phyloP scores from a whole-genome alignment of 1,140 invertebrate genomes.

The Drosophila quadrilineata region DNA sequence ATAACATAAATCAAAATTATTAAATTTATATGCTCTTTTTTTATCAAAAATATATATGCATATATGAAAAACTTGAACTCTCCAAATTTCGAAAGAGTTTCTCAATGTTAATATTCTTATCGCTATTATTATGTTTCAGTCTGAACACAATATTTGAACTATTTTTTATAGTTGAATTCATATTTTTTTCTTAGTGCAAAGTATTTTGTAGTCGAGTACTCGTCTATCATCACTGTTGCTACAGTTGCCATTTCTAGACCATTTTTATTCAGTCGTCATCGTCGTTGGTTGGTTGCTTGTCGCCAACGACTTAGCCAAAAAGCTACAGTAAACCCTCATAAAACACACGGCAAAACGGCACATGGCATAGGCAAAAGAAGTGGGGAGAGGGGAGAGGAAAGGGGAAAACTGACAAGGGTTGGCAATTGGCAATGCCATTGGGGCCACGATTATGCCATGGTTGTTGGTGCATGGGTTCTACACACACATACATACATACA shows the following conservation, averaged over 20 bases:
- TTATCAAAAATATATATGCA: no score
- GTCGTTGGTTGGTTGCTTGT: constrained; percentile 4
- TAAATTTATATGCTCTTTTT: no score
- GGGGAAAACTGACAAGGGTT: not conserved
- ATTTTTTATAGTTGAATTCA: no score
- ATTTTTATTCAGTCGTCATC: constrained; percentile 1
- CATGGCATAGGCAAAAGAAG: not conserved
- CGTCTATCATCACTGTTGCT: not conserved
- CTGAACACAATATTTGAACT: no score
- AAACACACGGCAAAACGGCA: constrained; percentile 50
- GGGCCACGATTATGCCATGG: no score
- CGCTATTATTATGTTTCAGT: no score
- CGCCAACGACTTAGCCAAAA: constrained; percentile 30
- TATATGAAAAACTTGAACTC: no score
- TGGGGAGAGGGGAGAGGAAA: not conserved
- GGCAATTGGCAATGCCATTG: not conserved
- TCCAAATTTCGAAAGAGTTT: no score
- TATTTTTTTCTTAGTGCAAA: not conserved
- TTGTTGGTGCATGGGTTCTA: no score
- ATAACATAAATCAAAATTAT: no score
- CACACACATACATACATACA: no score
- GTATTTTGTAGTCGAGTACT: not conserved
- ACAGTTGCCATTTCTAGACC: constrained; percentile 11
- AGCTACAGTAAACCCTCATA: constrained; percentile 57
- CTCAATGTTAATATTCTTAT: no score